phyloP scores from a whole-genome alignment of 2,888 invertebrate species.

The Hesperia comma region DNA sequence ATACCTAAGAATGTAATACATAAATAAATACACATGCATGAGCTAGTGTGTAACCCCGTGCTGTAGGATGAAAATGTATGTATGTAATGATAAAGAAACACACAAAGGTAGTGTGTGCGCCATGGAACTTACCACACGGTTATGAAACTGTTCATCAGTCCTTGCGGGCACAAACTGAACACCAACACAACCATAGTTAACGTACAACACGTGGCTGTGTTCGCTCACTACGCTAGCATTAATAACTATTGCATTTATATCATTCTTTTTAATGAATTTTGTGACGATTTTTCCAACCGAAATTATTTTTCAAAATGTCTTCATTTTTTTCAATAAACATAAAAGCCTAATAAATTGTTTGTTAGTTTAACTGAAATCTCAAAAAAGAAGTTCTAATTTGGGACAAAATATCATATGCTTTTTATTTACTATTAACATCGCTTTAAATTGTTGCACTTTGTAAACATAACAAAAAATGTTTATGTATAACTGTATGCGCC shows the following conservation, averaged over 20 bases:
- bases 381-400: too few species aligned
- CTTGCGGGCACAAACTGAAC: conserved; percentile 92
- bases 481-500: conserved; percentile 18
- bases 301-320: too few species aligned
- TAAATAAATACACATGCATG: conserved; percentile 16
- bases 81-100: conserved; percentile 41
- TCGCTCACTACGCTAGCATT: conserved; percentile 61
- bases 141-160: conserved; percentile 95
- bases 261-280: too few species aligned
- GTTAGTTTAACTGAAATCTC: too few species aligned
- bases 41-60: conserved; percentile 41
- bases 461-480: conserved; percentile 37
- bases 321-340: too few species aligned
- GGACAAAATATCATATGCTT: too few species aligned
- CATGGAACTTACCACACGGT: conserved; percentile 92
- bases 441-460: neutral
- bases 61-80: conserved; percentile 41
- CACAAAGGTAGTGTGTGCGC: conserved; percentile 53
- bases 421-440: neutral
- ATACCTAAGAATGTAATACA: neutral
- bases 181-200: conserved; percentile 85
- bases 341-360: too few species aligned
- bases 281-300: too few species aligned
- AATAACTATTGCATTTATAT: conserved; percentile 51
- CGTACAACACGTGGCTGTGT: conserved; percentile 47